Conservation (phyloP, 2,113 vertebrate species). For the Charina bottae region DNA sequence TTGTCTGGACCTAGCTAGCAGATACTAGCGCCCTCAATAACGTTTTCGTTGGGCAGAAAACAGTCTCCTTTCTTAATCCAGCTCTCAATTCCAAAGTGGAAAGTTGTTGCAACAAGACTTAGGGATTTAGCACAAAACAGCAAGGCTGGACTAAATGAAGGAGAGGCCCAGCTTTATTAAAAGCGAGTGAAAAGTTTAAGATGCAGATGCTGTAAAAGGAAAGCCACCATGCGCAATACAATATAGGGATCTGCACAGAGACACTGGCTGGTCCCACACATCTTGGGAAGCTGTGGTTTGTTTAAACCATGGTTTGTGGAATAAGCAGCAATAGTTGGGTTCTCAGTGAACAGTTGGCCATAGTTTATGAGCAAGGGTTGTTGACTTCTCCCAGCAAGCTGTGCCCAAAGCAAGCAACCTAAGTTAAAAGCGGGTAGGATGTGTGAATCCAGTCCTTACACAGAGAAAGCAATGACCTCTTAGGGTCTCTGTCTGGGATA, state of each 20-base stretch:
- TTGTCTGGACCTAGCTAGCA: not conserved
- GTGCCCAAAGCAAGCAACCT: no score
- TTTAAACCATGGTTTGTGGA: no score
- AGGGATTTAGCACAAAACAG: not conserved
- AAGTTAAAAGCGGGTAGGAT: no score
- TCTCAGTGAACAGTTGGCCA: no score
- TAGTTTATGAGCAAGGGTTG: no score
- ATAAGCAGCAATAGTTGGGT: no score
- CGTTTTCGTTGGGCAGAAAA: not conserved
- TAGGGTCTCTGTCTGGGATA: no score
- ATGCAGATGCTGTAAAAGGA: not conserved
- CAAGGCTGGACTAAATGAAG: not conserved
- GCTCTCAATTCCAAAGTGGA: not conserved
- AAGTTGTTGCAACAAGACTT: no score
- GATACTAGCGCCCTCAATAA: not conserved
- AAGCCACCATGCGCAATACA: not conserved
- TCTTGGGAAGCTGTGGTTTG: no score
- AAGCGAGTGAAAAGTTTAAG: not conserved
- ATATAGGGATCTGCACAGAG: not conserved
- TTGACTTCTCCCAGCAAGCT: no score
- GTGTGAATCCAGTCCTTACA: no score
- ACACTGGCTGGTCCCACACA: not conserved
- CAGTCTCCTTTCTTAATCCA: not conserved
- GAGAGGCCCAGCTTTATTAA: not conserved
- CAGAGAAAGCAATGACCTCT: no score